phyloP scores from a whole-genome alignment of 2,113 vertebrate genomes.

The Actenoides lindsayi region DNA sequence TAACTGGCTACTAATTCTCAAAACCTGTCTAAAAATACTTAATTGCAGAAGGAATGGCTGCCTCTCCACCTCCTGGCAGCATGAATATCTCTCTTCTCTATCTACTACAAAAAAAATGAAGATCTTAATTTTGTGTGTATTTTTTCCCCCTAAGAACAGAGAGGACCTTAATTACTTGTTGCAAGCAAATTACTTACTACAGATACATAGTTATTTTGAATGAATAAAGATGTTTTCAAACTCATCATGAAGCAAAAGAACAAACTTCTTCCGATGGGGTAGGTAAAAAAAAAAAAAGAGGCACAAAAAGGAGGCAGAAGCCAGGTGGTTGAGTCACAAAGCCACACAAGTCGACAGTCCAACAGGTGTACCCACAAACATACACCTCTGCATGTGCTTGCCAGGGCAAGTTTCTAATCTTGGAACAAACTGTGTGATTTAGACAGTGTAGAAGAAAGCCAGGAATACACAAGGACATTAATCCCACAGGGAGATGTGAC shows the following conservation, averaged over 20 bases:
- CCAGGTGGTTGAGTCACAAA: neutral
- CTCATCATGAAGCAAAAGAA: neutral
- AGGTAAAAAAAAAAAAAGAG: too few species aligned
- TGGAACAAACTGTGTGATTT: neutral
- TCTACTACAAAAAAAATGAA: neutral
- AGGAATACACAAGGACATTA: neutral
- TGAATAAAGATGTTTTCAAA: neutral
- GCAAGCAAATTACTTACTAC: neutral
- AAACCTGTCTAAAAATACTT: neutral
- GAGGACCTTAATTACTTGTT: neutral
- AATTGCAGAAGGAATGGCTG: neutral
- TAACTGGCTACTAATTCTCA: neutral
- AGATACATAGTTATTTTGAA: neutral
- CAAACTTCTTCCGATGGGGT: neutral
- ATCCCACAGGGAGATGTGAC: neutral
- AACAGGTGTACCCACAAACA: neutral
- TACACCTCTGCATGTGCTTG: accelerated
- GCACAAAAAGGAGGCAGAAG: neutral
- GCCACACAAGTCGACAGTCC: neutral
- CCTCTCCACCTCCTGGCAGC: neutral
- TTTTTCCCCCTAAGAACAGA: neutral
- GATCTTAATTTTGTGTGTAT: neutral
- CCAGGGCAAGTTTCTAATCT: neutral
- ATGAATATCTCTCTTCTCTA: neutral
- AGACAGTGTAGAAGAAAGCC: neutral